Evolutionary conservation across 30 jellyfish, hydroid and myxozoan species (phyloP), one percentile per base, ranked within the genome.

Genomic region (Phacellophora camtschatica): DNA sequence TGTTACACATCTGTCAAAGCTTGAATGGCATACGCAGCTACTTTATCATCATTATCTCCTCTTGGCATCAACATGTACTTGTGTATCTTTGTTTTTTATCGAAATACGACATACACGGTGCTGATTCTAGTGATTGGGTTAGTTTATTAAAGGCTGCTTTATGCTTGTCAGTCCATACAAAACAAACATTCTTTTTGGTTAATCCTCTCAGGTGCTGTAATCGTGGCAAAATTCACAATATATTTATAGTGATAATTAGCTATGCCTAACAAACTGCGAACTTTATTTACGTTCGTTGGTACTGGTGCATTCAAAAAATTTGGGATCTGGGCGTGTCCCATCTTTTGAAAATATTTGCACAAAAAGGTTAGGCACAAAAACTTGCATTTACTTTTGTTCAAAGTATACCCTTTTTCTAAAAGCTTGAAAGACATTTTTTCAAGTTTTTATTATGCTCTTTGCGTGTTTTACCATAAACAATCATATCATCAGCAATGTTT

Each of bases 31-130:
- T 57, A 77, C 27, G 85, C 75, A 9, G 61, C 84, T n/a, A 77
- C 85, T 77, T 34, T 77, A 27, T 42, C 1, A 74, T 82, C 78
- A 24, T 84, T 61, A n/a, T 28, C 18, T 29, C 64, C 74, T 39
- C 76, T 74, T 19, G 92, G 89, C 82, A 53, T 80, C 92, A 5
- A 78, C 80, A 11, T 20, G 53, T 4, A 80, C 88, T 18, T 19
- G 41, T 2, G 92, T 63, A 16, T 80, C 92, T 25, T 80, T 37
- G 35, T 80, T 36, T n/a, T 29, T 78, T 64, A 3, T 78, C 90
- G 69, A 78, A 78, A 39, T 78, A 78, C 8, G 90, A 29, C 56
- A 78, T 36, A 53, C 88, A 61, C 10, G 88, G 55, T 12, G 80
- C 90, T 6, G 68, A 11, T 20, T 89, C 4, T 19, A 78, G 42